Evolutionary conservation across 2,113 vertebrate genomes (phyloP), one percentile per base, ranked within the genome.

Genomic region (Electrona antarctica): DNA sequence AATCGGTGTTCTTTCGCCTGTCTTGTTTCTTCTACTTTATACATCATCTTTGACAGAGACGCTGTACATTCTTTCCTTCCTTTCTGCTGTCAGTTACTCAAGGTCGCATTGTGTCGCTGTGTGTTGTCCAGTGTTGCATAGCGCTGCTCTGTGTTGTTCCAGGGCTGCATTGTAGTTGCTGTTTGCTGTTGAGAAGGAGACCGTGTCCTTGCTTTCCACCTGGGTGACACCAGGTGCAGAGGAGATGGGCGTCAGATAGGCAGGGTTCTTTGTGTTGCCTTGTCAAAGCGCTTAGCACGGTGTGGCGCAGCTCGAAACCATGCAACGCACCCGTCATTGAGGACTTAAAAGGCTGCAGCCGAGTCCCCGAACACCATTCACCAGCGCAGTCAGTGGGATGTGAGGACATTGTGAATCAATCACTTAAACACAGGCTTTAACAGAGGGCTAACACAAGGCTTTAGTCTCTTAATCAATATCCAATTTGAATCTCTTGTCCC

Each of bases 401-500:
- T 79, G 77, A 81, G 65, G 75, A 81, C 85, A 85, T 82, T 78
- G 85, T 77, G 79, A 89, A 88, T 91, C 88, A 91, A 86, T 91
- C 92, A 88, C 85, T 85, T 81, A 85, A 89, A 87, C 83, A 76
- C 81, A 75, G 75, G 85, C 87, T 85, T 89, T 85, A 90, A 78
- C 65, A 64, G 77, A 47, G 73, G 71, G 54, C 59, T 77, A 89
- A 87, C 88, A 88, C 83, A 80, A 70, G 79, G 79, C 85, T 82
- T 91, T 84, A 77, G 80, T 81, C 80, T 83, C 64, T 77, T 83
- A 89, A 91, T 94, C 91, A 89, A 93, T 93, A 93, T 88, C 83
- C 87, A 92, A 90, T 93, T 90, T 92, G 85, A 89, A 91, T 92
- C 88, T 89, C 82, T 92, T 90, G 89, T 89, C 88, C 87, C 69